Evolutionary conservation across 2,888 invertebrate species (phyloP), one percentile per base, ranked within the genome.

Genomic region (Aporophyla nigra): DNA sequence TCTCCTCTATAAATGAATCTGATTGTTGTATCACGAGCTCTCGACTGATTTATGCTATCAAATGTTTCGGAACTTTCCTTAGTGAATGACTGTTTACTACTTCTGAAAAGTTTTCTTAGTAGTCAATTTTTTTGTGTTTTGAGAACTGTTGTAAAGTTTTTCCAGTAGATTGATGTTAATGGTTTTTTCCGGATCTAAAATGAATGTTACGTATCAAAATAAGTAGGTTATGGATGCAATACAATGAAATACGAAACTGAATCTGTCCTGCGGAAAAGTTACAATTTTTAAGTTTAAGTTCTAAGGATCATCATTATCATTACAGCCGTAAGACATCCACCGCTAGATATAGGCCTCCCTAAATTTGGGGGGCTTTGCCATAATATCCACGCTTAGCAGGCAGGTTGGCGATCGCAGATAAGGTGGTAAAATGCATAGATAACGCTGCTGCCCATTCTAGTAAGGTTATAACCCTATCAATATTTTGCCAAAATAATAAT

Each of bases 1-100:
- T 63, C 71, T 62, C 62, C 59, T 53, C 75, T 80, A 81, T 79
- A 83, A 81, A 86, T 67, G 74, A 83, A 63, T 76, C 74, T 76
- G 69, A 84, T 86, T 86, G 74, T 79, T 84, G 68, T 63, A 73
- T 73, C 72, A 76, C 56, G 46, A 75, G 59, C 69, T 69, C 74
- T 78, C 59, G 46, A 75, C 56, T 68, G 75, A 83, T 83, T 86
- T 80, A 84, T 78, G 43, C 46, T 51, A 74, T 73, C 12, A 71
- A 74, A 78, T 74, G 82, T 84, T 87, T 84, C 61, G 80, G 77
- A 87, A 85, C 76, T 86, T 87, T 81, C 85, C 83, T 80, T 56
- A 59, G 63, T 59, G 69, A 80, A 82, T 76, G 70, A 85, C 72
- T 46, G 54, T 73, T 76, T 70, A 68, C 6, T 70, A 46, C 46